phyloP scores from a whole-genome alignment of 2,888 invertebrate species.

The Hyppa rectilinea region DNA sequence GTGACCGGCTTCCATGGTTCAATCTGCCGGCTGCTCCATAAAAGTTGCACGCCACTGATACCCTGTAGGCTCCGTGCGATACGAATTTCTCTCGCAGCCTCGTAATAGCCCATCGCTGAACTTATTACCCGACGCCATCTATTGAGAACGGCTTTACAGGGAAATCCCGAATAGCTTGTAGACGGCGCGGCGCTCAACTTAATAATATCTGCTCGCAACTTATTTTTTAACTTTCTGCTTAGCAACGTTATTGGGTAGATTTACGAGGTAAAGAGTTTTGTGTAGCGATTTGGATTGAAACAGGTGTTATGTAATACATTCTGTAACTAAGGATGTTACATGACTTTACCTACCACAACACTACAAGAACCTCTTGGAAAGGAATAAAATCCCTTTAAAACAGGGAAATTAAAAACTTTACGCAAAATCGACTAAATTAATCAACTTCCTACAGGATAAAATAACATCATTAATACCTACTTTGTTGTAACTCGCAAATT shows the following conservation, averaged over 20 bases:
- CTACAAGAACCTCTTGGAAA: not conserved
- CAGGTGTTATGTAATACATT: not conserved
- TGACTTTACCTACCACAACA: not conserved
- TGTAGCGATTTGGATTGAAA: slow-evolving; percentile 13
- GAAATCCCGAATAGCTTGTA: slow-evolving; percentile 89
- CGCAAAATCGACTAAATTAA: slow-evolving; percentile 52
- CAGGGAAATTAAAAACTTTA: slow-evolving; percentile 24
- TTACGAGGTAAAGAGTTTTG: slow-evolving; percentile 33
- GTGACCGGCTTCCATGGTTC: slow-evolving; percentile 76
- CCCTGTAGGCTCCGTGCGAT: slow-evolving; percentile 78
- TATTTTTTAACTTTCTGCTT: slow-evolving; percentile 79
- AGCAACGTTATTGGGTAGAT: slow-evolving; percentile 71
- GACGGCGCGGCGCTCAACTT: slow-evolving; percentile 81
- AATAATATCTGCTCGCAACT: slow-evolving; percentile 81
- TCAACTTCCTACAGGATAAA: slow-evolving; percentile 57
- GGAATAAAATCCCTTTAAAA: slow-evolving; percentile 5
- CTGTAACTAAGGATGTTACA: slow-evolving; percentile 1
- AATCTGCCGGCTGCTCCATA: slow-evolving; percentile 78
- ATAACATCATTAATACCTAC: slow-evolving; percentile 61
- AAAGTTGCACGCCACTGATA: slow-evolving; percentile 83
- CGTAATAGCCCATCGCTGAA: slow-evolving; percentile 89
- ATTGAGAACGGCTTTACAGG: slow-evolving; percentile 90
- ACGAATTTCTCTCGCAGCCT: slow-evolving; percentile 84
- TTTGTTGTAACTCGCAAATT: slow-evolving; percentile 64
- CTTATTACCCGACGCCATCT: slow-evolving; percentile 89